phyloP scores from a whole-genome alignment of 2,113 vertebrate species.

The Xenus cinereus region DNA sequence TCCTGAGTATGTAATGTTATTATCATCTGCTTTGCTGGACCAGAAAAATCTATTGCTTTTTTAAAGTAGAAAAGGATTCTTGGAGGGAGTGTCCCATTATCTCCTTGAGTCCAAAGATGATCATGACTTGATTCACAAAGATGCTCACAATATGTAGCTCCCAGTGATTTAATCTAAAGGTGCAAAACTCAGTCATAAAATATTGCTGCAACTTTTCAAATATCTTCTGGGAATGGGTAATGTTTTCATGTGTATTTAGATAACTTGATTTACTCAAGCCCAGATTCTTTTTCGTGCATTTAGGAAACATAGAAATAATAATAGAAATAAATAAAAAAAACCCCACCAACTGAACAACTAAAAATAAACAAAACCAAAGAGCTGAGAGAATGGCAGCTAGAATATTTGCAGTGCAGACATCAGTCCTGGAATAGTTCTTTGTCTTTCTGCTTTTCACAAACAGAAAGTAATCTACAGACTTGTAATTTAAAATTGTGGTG shows the following conservation, averaged over 20 bases:
- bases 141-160: fast-evolving
- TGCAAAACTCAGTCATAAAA: background rate
- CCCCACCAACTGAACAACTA: too few species aligned
- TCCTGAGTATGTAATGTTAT: background rate
- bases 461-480: background rate
- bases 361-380: background rate
- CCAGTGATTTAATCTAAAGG: background rate
- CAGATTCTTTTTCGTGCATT: background rate
- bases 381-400: background rate
- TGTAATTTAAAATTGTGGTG: background rate
- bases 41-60: background rate
- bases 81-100: background rate
- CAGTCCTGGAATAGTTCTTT: background rate
- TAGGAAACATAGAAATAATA: background rate
- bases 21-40: background rate
- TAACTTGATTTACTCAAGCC: background rate
- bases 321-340: background rate
- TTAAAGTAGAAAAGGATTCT: background rate
- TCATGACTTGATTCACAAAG: background rate
- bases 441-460: background rate
- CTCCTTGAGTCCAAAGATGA: background rate
- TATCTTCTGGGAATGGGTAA: background rate
- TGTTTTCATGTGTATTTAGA: background rate
- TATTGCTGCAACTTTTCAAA: background rate
- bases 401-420: background rate